phyloP scores from a whole-genome alignment of 1,140 invertebrate species.

The Neocloeon triangulifer region DNA sequence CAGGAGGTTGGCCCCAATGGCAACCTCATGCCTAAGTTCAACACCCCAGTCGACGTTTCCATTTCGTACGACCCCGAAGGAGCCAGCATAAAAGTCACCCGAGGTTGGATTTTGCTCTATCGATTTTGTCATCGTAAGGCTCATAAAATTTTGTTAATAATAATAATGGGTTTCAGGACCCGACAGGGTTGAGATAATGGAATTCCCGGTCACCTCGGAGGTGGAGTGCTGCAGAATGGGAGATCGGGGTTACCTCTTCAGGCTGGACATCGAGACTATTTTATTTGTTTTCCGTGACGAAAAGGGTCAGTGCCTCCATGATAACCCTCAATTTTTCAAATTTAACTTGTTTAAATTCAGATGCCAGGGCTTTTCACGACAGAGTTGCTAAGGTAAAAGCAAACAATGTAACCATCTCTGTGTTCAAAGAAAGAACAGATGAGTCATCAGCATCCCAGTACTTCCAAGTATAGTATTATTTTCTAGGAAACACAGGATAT shows the following conservation, averaged over 20 bases:
- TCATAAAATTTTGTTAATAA: too few relatives aligned
- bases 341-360: conserved; percentile 16
- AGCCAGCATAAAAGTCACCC: too few relatives aligned
- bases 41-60: too few relatives aligned
- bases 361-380: conserved; percentile 54
- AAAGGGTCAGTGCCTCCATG: too few relatives aligned
- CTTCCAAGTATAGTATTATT: conserved; percentile 30
- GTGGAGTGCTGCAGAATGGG: conserved; percentile 13
- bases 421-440: conserved; percentile 91
- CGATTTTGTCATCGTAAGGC: conserved; percentile 7
- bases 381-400: conserved; percentile 53
- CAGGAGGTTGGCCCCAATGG: too few relatives aligned
- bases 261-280: conserved; percentile 11
- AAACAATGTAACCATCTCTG: conserved; percentile 45
- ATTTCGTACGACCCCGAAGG: too few relatives aligned
- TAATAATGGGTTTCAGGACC: too few relatives aligned
- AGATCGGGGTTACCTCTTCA: conserved; percentile 11
- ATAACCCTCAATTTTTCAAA: too few relatives aligned
- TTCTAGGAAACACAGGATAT: not conserved
- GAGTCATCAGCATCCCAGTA: conserved; percentile 94
- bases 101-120: too few relatives aligned
- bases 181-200: too few relatives aligned
- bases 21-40: too few relatives aligned
- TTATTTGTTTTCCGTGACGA: conserved; percentile 11
- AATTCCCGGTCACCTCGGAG: conserved; percentile 12